Conservation (phyloP, 1,140 invertebrate genomes). For the Episyrphus balteatus region DNA sequence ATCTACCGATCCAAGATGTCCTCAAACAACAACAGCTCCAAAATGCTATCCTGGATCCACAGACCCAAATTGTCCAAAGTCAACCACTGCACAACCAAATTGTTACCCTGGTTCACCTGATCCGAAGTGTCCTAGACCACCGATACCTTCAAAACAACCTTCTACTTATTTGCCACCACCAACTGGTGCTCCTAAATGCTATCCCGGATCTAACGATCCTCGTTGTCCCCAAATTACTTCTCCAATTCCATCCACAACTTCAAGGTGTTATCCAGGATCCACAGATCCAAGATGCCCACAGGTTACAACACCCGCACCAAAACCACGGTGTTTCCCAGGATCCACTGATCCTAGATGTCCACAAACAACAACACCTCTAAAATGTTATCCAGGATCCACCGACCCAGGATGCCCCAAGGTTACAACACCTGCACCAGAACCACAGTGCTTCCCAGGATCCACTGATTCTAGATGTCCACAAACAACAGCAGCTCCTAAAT, state of each 20-base stretch:
- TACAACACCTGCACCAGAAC: no score
- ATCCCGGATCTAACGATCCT: slow-evolving; percentile 32
- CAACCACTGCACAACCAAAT: not conserved
- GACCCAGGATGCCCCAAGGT: no score
- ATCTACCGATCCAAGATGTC: slow-evolving; percentile 16
- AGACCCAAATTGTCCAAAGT: slow-evolving; percentile 14
- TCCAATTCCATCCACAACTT: no score
- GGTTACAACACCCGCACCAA: no score
- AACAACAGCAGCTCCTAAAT: no score
- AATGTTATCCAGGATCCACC: no score
- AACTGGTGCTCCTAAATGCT: slow-evolving; percentile 12
- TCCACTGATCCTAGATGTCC: slow-evolving; percentile 40
- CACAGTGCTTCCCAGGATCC: no score
- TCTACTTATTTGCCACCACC: no score
- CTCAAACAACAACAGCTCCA: slow-evolving; percentile 16
- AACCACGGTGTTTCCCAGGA: slow-evolving; percentile 34
- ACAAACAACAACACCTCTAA: slow-evolving; percentile 27
- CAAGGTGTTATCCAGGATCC: not conserved
- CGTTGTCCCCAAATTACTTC: slow-evolving; percentile 15
- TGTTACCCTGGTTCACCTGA: slow-evolving; percentile 36
- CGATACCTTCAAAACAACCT: no score
- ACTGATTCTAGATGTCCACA: no score
- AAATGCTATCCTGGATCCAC: slow-evolving; percentile 18
- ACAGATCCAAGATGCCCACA: slow-evolving; percentile 13
- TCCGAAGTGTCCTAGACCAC: slow-evolving; percentile 22